Base-by-base conservation (phyloP, 2,113 vertebrate genomes). In the Otis tarda region DNA sequence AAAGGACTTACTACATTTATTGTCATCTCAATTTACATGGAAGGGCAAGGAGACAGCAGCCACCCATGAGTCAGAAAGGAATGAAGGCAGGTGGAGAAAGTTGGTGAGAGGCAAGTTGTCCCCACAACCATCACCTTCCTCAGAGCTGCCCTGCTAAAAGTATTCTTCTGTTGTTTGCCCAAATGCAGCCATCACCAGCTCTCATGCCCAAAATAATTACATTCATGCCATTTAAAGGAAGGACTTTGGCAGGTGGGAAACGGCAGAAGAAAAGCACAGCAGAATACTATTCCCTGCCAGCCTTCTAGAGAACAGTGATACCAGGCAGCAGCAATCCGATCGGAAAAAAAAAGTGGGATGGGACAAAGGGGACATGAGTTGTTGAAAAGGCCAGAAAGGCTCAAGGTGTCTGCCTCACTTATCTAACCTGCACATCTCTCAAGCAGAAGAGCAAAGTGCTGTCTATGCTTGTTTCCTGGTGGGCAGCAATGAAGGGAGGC, bases 401-500 rank as follows among this genome's bases (percentile, higher is more conserved):
- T 90, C 82, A 64, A 94, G 87, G 70, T 87, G 77, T 82, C 83
- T 43, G 61, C 65, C 65, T 87, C 3, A 1, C 74, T 91, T 71
- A 43, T 79, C 93, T 90, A 71, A 96, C 85, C 85, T 47, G 53
- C 60, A 35, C 2, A 6, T 67, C 60, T 80, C 92, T 94, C 80
- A 63, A 94, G 74, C 74, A 59, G 74, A 96, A 57, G 49, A 96
- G 75, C 25, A 73, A 84, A 92, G 87, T 65, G 75, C 89, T 94
- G 83, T 76, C 83, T 83, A 4, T 85, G 64, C 79, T 81, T 78
- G 78, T 77, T 94, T 97, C 92, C 96, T 96, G 87, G 83, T 94
- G 83, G 82, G 87, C 56, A 91, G 89, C 85, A 93, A 35, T 74
- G 76, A 92, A 92, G 73, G 64, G n/a, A 96, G 52, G 65, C 88